A percentile compares a stretch with the other conserved stretches of the same genome.
Evolutionary conservation across 2,888 invertebrate species (phyloP).

Genomic region (Eumacrocentrus americanus): DNA sequence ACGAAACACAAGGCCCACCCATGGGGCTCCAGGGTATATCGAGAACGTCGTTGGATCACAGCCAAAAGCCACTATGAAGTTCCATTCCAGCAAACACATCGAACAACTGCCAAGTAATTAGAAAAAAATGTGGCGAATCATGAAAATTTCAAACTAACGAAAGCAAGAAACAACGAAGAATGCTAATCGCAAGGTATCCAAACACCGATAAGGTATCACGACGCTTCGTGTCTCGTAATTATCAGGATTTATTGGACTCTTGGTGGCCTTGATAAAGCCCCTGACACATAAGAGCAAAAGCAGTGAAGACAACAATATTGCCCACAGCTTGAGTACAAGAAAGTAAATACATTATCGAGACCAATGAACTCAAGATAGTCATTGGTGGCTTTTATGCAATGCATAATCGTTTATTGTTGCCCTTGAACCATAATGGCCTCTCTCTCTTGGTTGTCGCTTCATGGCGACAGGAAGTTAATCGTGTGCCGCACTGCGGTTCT

Average conservation of each 20-base stretch:
- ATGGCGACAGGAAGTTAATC: not conserved
- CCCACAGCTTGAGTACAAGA: no score
- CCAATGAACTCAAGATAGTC: not conserved
- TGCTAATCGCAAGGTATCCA: not conserved
- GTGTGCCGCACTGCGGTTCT: constrained; percentile 5
- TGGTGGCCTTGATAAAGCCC: no score
- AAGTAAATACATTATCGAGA: no score
- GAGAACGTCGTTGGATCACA: not conserved
- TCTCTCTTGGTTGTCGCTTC: not conserved
- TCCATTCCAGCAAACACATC: not conserved
- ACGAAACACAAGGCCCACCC: no score
- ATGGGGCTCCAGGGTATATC: no score
- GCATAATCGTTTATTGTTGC: not conserved
- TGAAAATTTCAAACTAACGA: not conserved
- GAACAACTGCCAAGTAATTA: not conserved
- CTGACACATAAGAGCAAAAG: no score
- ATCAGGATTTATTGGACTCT: no score
- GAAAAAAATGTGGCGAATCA: not conserved
- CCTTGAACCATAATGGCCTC: constrained; percentile 31
- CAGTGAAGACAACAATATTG: no score
- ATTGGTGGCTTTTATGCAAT: no score
- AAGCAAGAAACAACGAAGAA: not conserved
- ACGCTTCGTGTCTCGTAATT: no score
- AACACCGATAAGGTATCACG: no score
- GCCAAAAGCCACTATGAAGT: not conserved